Conservation (phyloP, 2,797 vertebrate species). For the Halcyon badia region DNA sequence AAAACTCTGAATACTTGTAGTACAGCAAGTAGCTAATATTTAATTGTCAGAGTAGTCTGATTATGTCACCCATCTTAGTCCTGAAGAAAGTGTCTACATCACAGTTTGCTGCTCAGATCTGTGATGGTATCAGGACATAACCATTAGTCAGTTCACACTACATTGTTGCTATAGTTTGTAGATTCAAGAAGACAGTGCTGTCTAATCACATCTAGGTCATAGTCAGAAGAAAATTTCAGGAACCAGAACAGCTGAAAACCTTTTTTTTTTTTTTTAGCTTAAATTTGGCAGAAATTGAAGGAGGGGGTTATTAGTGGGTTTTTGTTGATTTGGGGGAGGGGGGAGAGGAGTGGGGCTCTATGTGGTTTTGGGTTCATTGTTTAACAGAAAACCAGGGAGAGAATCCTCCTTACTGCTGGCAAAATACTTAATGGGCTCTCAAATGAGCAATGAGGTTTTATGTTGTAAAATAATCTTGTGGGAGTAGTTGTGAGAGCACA, state of each 20-base stretch:
- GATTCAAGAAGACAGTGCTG: neutral
- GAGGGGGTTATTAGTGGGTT: fast-evolving
- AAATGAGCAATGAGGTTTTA: neutral
- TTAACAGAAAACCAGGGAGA: neutral
- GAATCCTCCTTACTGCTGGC: neutral
- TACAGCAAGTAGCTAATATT: neutral
- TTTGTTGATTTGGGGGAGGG: neutral
- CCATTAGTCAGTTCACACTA: neutral
- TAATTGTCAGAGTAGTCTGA: neutral
- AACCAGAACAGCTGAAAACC: neutral
- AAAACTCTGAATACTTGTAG: neutral
- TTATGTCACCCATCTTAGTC: neutral
- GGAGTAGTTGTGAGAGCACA: neutral
- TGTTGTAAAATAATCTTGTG: neutral
- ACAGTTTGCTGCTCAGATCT: neutral
- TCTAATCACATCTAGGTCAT: neutral
- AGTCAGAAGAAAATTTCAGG: neutral
- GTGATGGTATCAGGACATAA: neutral
- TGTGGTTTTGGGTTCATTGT: neutral
- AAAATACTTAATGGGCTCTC: neutral
- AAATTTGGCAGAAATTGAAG: neutral
- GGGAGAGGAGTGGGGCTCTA: too few species aligned
- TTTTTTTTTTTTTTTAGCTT: neutral
- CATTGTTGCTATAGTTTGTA: neutral
- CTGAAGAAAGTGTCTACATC: neutral